These are phyloP conservation scores for Chelon auratus DNA, from an alignment of 2,797 vertebrate genomes.

Conservation along the genomic window DNA sequence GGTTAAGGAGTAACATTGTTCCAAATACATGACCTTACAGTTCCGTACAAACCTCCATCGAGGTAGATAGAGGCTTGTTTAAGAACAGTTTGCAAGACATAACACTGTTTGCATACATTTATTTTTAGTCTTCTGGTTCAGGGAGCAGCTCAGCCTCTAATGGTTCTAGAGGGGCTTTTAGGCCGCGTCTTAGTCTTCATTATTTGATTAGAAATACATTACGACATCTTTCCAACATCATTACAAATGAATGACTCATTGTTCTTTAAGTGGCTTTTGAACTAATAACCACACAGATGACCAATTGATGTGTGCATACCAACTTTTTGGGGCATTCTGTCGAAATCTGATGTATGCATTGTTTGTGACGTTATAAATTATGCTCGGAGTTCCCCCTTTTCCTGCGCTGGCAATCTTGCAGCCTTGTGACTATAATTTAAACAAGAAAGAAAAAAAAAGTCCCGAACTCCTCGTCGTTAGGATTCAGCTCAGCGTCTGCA, in stretches of 20 bases:
- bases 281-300: conserved; percentile 44
- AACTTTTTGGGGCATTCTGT: conserved; percentile 33
- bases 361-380: conserved; percentile 48
- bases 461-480: conserved; percentile 31
- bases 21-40: neutral
- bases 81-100: neutral
- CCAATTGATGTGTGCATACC: conserved; percentile 54
- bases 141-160: conserved; percentile 12
- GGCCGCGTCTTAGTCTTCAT: conserved; percentile 9
- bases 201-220: conserved; percentile 54
- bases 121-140: conserved; percentile 14
- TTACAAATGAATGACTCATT: conserved; percentile 57
- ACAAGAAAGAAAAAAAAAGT: conserved; percentile 52
- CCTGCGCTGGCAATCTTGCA: conserved; percentile 32
- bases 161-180: conserved; percentile 26
- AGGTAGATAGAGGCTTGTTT: neutral
- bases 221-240: conserved; percentile 42
- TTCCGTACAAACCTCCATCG: neutral
- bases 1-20: conserved; percentile 1
- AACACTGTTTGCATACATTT: neutral
- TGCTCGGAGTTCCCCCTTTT: conserved; percentile 62
- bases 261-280: conserved; percentile 50
- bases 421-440: conserved; percentile 74
- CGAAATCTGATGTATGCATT: conserved; percentile 60
- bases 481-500: neutral